Evolutionary conservation across 2,113 vertebrate species (phyloP).

Genomic region (Nibea albiflora): DNA sequence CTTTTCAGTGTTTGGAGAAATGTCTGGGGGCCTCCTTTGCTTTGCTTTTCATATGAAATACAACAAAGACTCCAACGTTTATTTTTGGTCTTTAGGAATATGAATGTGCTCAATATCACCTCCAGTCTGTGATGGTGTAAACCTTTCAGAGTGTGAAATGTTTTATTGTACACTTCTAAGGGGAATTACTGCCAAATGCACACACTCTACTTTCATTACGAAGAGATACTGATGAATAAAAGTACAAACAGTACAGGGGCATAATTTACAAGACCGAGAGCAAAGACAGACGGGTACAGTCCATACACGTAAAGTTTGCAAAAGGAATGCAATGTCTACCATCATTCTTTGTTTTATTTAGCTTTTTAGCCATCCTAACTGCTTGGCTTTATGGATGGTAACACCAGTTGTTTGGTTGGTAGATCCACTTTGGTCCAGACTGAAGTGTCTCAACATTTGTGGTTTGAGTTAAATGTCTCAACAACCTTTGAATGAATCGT

Average conservation of each 20-base stretch:
- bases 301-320: background rate
- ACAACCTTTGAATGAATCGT: background rate
- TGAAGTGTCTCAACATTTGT: background rate
- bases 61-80: conserved; percentile 26
- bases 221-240: background rate
- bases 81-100: conserved; percentile 43
- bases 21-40: conserved; percentile 25
- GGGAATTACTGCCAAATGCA: background rate
- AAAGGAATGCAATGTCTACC: background rate
- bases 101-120: conserved; percentile 26
- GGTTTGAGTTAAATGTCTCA: background rate
- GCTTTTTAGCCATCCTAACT: no score
- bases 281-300: background rate
- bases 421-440: background rate
- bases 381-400: background rate
- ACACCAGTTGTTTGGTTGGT: background rate
- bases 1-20: conserved; percentile 54
- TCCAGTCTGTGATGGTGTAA: conserved; percentile 10
- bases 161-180: conserved; percentile 24
- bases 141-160: conserved; percentile 8
- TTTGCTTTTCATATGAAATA: conserved; percentile 51
- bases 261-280: background rate
- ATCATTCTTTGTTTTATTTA: background rate
- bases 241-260: background rate
- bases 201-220: conserved; percentile 21